Base-by-base conservation (phyloP, 2,888 invertebrate species). In the Tubulanus polymorphus region DNA sequence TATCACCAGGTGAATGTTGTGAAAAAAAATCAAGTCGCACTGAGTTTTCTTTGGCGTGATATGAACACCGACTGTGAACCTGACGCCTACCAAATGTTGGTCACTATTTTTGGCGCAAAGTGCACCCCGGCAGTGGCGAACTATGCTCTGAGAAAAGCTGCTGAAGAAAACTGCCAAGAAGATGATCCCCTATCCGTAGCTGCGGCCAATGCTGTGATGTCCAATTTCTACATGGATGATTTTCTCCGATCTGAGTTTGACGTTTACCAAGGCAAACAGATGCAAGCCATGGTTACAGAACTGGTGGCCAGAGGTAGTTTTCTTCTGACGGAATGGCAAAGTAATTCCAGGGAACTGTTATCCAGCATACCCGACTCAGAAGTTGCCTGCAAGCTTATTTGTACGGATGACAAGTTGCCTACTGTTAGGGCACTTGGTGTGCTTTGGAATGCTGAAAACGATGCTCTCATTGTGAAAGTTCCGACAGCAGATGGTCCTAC, bases 401-500 rank as follows among this genome's bases (percentile, higher is more conserved):
- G 52, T 3, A 50, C 57, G 20, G 29, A 54, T 12, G 50, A 54
- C 5, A 18, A 8, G 8, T 27, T 49, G 6, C 57, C 55, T 2
- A 26, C 35, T n/a, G 50, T 49, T 15, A 8, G 48, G 18, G 53
- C 49, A 12, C 37, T 58, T 20, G 58, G 58, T 23, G 45, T 58
- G n/a, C n/a, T 8, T 3, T 57, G 57, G 57, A 35, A 35, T 29
- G 25, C 37, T 8, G 29, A 55, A 15, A 26, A 53, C n/a, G 51
- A 55, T 28, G 12, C 23, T 3, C 23, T 55, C 28, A 32, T 41
- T n/a, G n/a, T n/a, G n/a, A n/a, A n/a, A n/a, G n/a, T n/a, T n/a
- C n/a, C n/a, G n/a, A n/a, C n/a, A n/a, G 25, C 6, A 18, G n/a
- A 15, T n/a, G 45, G 10, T n/a, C 41, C 35, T 10, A 5, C 25